Percentiles rank a stretch among this genome's conserved stretches.
Conservation (phyloP, 1,140 invertebrate species). For the Choristoneura fumiferana region DNA sequence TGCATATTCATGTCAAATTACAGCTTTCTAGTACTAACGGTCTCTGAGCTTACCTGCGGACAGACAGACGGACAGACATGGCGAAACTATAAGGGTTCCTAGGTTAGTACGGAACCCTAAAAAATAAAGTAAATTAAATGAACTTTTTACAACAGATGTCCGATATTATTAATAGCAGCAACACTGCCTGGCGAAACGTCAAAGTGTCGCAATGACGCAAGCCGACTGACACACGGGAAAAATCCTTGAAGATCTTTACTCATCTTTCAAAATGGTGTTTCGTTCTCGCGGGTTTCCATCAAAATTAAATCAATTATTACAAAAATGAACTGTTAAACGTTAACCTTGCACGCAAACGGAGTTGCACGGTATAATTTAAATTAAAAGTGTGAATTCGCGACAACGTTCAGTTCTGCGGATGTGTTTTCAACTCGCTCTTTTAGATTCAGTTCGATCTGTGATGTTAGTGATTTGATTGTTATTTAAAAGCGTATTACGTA, state of each 20-base stretch:
- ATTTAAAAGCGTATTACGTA: constrained; percentile 71
- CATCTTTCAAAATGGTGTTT: constrained; percentile 75
- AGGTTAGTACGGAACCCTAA: too few relatives aligned
- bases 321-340: constrained; percentile 55
- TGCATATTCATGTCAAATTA: too few relatives aligned
- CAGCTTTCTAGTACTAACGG: too few relatives aligned
- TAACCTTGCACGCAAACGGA: constrained; percentile 37
- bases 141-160: too few relatives aligned
- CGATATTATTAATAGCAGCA: background rate
- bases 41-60: too few relatives aligned
- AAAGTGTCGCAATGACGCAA: constrained; percentile 67
- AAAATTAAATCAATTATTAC: constrained; percentile 59
- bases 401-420: constrained; percentile 28
- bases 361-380: constrained; percentile 39
- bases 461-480: constrained; percentile 64
- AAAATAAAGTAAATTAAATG: too few relatives aligned
- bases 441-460: constrained; percentile 57
- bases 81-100: too few relatives aligned
- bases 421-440: constrained; percentile 25
- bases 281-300: constrained; percentile 66
- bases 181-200: constrained; percentile 29
- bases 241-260: constrained; percentile 68
- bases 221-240: constrained; percentile 48
- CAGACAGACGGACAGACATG: too few relatives aligned
- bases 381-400: constrained; percentile 37